Conservation (phyloP, 1,140 invertebrate species). For the Magallana gigas region DNA sequence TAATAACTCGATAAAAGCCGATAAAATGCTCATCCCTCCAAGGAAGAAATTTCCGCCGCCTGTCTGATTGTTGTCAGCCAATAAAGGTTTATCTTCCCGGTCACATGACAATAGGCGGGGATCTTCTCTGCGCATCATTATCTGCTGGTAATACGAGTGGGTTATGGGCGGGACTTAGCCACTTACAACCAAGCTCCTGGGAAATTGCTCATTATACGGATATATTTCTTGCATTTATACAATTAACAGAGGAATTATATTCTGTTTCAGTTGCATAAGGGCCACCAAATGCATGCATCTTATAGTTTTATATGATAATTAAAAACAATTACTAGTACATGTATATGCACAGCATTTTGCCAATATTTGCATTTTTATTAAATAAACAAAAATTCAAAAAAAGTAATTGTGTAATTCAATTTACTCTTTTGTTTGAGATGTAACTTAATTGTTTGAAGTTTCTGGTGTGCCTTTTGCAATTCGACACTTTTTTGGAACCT, state of each 20-base stretch:
- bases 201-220: background rate
- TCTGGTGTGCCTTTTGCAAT: background rate
- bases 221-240: too few species aligned
- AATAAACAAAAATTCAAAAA: too few species aligned
- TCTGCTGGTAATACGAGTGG: background rate
- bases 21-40: slow-evolving; percentile 15
- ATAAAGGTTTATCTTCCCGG: background rate
- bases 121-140: slow-evolving; percentile 25
- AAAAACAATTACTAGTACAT: too few species aligned
- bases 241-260: background rate
- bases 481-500: background rate
- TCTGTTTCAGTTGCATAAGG: background rate
- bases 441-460: too few species aligned
- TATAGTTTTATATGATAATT: too few species aligned
- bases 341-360: too few species aligned
- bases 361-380: too few species aligned
- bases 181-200: background rate
- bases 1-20: slow-evolving; percentile 25
- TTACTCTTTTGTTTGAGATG: too few species aligned
- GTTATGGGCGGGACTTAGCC: background rate
- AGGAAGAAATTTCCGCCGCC: slow-evolving; percentile 7
- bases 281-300: too few species aligned
- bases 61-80: background rate
- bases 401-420: too few species aligned
- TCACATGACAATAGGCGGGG: slow-evolving; percentile 29